Evolutionary conservation across 2,797 vertebrate genomes (phyloP).

Genomic region (Pipistrellus pygmaeus): DNA sequence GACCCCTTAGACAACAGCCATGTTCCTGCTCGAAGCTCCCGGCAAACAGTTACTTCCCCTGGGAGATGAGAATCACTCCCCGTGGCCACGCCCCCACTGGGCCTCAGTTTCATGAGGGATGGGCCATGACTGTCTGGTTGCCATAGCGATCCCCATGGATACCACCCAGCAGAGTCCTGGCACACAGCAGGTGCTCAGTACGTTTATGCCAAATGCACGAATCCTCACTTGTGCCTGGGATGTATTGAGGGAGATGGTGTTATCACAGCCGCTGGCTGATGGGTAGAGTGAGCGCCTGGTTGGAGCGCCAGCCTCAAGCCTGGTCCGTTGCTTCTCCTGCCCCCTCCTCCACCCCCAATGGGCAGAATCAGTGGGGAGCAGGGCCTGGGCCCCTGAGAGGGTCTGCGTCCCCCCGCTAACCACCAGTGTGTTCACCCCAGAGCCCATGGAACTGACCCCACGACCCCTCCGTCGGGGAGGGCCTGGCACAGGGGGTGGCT

Average conservation of each 20-base stretch:
- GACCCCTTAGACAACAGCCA: accelerated
- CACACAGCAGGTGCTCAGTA: background rate
- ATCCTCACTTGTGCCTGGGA: background rate
- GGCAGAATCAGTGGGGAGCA: background rate
- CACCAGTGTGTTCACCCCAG: background rate
- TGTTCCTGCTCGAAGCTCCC: background rate
- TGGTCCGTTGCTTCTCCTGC: background rate
- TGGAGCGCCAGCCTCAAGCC: background rate
- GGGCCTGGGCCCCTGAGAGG: background rate
- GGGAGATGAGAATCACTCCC: accelerated
- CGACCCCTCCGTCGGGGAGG: accelerated
- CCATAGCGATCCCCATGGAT: accelerated
- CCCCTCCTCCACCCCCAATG: accelerated
- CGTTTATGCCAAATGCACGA: accelerated
- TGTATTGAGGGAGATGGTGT: accelerated
- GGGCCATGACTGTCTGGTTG: background rate
- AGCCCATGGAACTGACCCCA: background rate
- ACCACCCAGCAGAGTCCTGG: background rate
- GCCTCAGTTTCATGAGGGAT: background rate
- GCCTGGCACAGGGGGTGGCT: background rate
- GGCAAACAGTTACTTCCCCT: background rate
- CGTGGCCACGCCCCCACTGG: accelerated
- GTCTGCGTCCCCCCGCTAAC: background rate
- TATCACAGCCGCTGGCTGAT: background rate
- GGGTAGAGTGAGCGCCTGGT: accelerated